These are phyloP conservation scores for Zeuzera pyrina DNA, from an alignment of 2,888 invertebrate genomes.

Conservation along the genomic window DNA sequence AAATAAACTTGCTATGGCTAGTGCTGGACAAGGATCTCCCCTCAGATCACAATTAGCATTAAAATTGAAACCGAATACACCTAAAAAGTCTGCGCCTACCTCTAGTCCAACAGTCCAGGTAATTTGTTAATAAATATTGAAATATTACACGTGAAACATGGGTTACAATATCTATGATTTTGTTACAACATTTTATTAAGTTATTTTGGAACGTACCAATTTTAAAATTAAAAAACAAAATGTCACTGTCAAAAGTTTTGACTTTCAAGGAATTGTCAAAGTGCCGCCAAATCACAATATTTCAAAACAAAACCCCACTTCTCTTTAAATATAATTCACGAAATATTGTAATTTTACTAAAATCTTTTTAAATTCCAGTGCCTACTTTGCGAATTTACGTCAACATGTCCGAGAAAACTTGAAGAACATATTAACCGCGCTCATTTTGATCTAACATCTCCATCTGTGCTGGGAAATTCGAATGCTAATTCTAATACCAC, in stretches of 20 bases:
- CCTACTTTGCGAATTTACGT: constrained; percentile 83
- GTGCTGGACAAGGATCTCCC: constrained; percentile 82
- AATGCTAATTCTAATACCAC: constrained; percentile 38
- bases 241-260: constrained; percentile 12
- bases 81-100: constrained; percentile 55
- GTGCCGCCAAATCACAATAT: too few relatives aligned
- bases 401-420: constrained; percentile 80
- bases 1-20: constrained; percentile 61
- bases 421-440: constrained; percentile 89
- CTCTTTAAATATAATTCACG: too few relatives aligned
- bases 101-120: constrained; percentile 68
- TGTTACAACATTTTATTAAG: too few relatives aligned
- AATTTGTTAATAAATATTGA: too few relatives aligned
- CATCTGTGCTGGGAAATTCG: constrained; percentile 69
- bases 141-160: too few relatives aligned
- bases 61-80: constrained; percentile 76
- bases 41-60: constrained; percentile 79
- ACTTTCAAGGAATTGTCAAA: too few relatives aligned
- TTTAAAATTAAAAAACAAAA: constrained; percentile 9
- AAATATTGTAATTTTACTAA: too few relatives aligned
- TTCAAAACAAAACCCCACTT: too few relatives aligned
- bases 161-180: too few relatives aligned
- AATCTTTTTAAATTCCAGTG: constrained; percentile 66
- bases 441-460: constrained; percentile 87
- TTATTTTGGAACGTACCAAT: too few relatives aligned